Percentiles rank a stretch among this genome's conserved stretches.
Evolutionary conservation across 2,113 vertebrate genomes (phyloP).

Genomic region (Cyprinus carpio): DNA sequence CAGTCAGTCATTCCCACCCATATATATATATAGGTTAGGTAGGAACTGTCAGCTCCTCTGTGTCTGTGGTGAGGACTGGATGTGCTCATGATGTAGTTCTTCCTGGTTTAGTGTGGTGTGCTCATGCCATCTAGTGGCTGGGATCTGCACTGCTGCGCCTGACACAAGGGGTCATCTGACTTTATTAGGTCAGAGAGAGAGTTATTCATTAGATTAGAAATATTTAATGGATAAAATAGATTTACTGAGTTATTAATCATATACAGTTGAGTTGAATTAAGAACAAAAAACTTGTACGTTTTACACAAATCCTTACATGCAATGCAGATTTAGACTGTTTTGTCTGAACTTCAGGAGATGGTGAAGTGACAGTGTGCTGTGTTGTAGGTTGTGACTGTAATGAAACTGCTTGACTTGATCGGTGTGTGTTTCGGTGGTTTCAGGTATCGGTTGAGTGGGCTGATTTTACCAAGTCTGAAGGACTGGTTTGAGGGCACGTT

Average conservation of each 20-base stretch:
- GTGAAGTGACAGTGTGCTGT: too few relatives aligned
- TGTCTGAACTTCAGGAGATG: too few relatives aligned
- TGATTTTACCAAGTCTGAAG: slow-evolving; percentile 87
- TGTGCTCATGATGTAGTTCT: neutral
- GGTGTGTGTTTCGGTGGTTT: slow-evolving; percentile 1
- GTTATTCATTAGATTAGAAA: neutral
- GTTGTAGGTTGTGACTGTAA: too few relatives aligned
- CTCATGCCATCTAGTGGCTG: slow-evolving; percentile 75
- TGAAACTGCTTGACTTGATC: neutral
- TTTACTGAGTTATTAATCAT: neutral
- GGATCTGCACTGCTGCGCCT: slow-evolving; percentile 55
- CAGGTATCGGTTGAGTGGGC: slow-evolving; percentile 93
- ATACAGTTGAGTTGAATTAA: neutral
- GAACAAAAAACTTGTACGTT: too few relatives aligned
- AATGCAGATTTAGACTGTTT: too few relatives aligned
- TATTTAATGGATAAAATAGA: neutral
- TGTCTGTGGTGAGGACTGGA: neutral
- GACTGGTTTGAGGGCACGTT: slow-evolving; percentile 93
- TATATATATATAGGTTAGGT: too few relatives aligned
- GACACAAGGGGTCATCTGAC: neutral
- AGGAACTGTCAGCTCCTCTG: neutral
- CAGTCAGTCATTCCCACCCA: too few relatives aligned
- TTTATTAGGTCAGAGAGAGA: neutral
- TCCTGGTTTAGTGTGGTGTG: slow-evolving; percentile 55
- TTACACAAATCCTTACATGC: too few relatives aligned